Percentiles rank a stretch among this genome's conserved stretches.
Evolutionary conservation across 2,888 invertebrate genomes (phyloP).

Genomic region (Sphaeridia pumilis): DNA sequence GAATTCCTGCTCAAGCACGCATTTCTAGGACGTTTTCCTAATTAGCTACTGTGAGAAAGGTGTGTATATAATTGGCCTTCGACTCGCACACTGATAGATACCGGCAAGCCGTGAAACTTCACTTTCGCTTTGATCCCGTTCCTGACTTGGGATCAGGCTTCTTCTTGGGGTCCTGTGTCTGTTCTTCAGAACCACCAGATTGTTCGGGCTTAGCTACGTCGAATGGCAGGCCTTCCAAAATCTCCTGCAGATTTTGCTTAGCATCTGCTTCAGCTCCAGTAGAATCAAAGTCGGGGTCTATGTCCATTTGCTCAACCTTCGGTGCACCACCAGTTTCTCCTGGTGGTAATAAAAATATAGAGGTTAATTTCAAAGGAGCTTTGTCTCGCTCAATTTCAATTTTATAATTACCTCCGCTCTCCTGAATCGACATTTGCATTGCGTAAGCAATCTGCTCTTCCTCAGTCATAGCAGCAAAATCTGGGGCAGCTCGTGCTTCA

Average conservation of each 20-base stretch:
- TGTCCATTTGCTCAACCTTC: conserved; percentile 12
- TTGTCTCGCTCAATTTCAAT: no score
- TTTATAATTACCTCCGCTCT: conserved; percentile 41
- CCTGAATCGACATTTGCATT: conserved; percentile 99
- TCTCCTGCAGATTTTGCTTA: conserved; percentile 21
- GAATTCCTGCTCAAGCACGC: no score
- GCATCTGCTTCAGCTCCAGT: conserved; percentile 13
- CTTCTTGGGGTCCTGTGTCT: conserved; percentile 16
- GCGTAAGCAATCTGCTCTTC: conserved; percentile 99
- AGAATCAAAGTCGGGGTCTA: conserved; percentile 17
- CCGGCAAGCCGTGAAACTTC: no score
- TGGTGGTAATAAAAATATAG: no score
- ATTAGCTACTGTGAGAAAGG: no score
- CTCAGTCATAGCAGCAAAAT: conserved; percentile 87
- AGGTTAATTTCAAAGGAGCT: no score
- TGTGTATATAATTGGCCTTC: no score
- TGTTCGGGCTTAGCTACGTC: conserved; percentile 16
- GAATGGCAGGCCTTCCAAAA: conserved; percentile 25
- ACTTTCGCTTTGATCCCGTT: conserved; percentile 7
- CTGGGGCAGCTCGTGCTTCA: conserved; percentile 49
- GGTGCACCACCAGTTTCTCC: no score
- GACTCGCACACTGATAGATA: no score
- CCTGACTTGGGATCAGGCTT: conserved; percentile 17
- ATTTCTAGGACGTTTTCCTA: no score
- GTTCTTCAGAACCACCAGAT: conserved; percentile 4